These are phyloP conservation scores for Morus bassanus DNA, from an alignment of 2,797 vertebrate genomes.

Conservation along the genomic window DNA sequence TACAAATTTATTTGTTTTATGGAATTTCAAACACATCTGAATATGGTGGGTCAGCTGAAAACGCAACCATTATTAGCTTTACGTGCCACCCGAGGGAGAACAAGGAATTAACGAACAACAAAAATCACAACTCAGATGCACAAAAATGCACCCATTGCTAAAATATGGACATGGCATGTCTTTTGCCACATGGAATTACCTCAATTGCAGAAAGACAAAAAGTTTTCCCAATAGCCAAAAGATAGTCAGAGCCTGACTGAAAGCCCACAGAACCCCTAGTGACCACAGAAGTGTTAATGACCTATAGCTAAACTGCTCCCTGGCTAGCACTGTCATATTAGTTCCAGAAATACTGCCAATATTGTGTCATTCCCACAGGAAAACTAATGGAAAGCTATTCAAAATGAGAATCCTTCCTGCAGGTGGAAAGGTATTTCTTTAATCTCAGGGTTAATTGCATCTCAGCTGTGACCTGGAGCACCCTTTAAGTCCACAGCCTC, in stretches of 20 bases:
- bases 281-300: neutral
- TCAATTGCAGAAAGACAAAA: neutral
- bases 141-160: neutral
- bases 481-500: slow-evolving; percentile 17
- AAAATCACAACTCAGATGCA: neutral
- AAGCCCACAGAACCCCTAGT: neutral
- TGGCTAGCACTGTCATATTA: neutral
- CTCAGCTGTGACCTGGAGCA: slow-evolving; percentile 12
- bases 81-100: neutral
- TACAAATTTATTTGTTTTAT: neutral
- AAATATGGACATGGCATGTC: neutral
- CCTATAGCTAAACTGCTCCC: neutral
- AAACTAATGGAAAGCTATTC: slow-evolving; percentile 42
- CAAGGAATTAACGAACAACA: neutral
- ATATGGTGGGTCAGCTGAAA: neutral
- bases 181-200: neutral
- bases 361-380: slow-evolving; percentile 5
- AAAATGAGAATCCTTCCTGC: slow-evolving; percentile 48
- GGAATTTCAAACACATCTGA: neutral
- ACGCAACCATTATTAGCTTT: neutral
- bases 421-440: slow-evolving; percentile 34
- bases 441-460: slow-evolving; percentile 23
- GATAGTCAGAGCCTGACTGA: neutral
- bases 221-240: neutral
- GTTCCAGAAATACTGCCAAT: slow-evolving; percentile 8